phyloP scores from a whole-genome alignment of 2,888 invertebrate species.

The Anagyrus pseudococci region DNA sequence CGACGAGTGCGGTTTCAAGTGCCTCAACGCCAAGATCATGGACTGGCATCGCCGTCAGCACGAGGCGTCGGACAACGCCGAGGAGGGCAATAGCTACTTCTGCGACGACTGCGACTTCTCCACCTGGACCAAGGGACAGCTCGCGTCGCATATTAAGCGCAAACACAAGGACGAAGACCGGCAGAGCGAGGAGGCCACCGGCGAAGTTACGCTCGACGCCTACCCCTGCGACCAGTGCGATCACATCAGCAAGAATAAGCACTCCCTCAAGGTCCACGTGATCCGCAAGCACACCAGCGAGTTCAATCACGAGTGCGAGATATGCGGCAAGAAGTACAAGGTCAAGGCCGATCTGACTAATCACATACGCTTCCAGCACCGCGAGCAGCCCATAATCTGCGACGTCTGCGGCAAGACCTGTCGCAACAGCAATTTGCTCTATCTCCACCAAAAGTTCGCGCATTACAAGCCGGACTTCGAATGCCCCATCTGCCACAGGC shows the following conservation, averaged over 20 bases:
- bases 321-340: constrained; percentile 53
- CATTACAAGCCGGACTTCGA: constrained; percentile 54
- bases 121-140: constrained; percentile 51
- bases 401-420: constrained; percentile 56
- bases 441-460: constrained; percentile 54
- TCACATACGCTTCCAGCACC: constrained; percentile 54
- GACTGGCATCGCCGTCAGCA: constrained; percentile 30
- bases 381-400: constrained; percentile 52
- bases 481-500: constrained; percentile 50
- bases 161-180: constrained; percentile 48
- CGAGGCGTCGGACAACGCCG: constrained; percentile 3
- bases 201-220: not conserved
- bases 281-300: constrained; percentile 50
- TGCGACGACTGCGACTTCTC: constrained; percentile 57
- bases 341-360: constrained; percentile 56
- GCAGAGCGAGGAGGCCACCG: constrained; percentile 4
- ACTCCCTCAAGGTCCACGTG: constrained; percentile 51
- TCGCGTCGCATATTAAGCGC: constrained; percentile 55
- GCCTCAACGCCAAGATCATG: constrained; percentile 23
- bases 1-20: constrained; percentile 30
- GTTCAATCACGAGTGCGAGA: constrained; percentile 51
- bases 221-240: constrained; percentile 44
- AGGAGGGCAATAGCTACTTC: constrained; percentile 22
- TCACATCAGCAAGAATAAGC: constrained; percentile 49
- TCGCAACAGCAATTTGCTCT: constrained; percentile 52